phyloP scores from a whole-genome alignment of 2,888 invertebrate genomes.

The Lydus trimaculatus region DNA sequence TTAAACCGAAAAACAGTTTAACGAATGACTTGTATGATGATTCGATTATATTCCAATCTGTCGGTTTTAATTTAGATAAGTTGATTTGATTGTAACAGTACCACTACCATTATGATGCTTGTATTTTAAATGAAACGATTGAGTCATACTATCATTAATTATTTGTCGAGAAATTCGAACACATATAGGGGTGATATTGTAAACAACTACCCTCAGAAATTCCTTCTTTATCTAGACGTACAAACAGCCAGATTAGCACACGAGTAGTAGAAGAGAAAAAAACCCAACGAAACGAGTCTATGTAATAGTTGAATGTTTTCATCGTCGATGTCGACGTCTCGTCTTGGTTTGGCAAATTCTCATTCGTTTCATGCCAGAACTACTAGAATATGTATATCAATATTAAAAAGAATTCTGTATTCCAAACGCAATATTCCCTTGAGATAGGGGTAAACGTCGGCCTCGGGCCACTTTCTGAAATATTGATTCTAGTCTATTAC shows the following conservation, averaged over 20 bases:
- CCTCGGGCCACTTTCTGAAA: conserved; percentile 53
- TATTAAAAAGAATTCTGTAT: conserved; percentile 46
- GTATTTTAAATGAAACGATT: not conserved
- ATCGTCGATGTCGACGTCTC: not conserved
- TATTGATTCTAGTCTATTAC: conserved; percentile 55
- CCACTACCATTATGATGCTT: not conserved
- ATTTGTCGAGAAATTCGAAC: not conserved
- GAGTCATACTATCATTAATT: conserved; percentile 1
- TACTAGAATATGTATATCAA: conserved; percentile 21
- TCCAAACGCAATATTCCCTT: conserved; percentile 51
- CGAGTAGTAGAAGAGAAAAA: too few species aligned
- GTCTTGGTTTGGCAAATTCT: not conserved
- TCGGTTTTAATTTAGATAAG: conserved; percentile 25
- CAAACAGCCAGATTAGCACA: not conserved
- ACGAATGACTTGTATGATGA: conserved; percentile 16
- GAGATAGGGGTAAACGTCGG: conserved; percentile 51
- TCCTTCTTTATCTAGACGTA: not conserved
- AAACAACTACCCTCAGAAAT: not conserved
- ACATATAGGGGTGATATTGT: not conserved
- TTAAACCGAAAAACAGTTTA: conserved; percentile 12
- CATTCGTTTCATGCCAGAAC: conserved; percentile 1
- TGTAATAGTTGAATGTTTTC: not conserved
- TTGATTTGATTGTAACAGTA: conserved; percentile 13
- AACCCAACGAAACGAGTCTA: not conserved
- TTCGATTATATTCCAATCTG: conserved; percentile 24